A percentile compares a stretch with the other conserved stretches of the same genome.
phyloP scores from a whole-genome alignment of 2,888 invertebrate species.

The Pseudococcus jackbeardsleyi region DNA sequence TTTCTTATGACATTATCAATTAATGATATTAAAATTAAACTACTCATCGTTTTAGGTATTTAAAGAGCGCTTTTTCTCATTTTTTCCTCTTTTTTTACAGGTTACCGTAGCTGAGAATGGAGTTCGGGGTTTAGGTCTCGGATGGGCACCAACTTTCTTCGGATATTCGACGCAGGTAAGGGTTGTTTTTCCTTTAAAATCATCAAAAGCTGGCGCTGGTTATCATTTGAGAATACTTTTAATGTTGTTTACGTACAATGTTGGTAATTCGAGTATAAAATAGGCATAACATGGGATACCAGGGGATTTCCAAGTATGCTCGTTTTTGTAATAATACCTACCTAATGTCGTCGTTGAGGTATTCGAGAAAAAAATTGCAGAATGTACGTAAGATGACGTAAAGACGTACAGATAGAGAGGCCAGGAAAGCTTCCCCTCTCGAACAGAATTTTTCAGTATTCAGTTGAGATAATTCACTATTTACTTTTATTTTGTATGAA shows the following conservation, averaged over 20 bases:
- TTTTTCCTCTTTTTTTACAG: constrained; percentile 70
- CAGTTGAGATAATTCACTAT: too few relatives aligned
- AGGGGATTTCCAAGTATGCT: neutral
- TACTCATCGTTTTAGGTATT: neutral
- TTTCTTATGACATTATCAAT: constrained; percentile 1
- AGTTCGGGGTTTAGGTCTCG: constrained; percentile 84
- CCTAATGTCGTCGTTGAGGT: too few relatives aligned
- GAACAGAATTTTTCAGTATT: too few relatives aligned
- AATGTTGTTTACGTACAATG: neutral
- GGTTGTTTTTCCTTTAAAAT: neutral
- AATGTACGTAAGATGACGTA: too few relatives aligned
- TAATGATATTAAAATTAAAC: constrained; percentile 13
- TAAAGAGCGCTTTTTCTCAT: neutral
- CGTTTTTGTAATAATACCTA: neutral
- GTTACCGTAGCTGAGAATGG: constrained; percentile 91
- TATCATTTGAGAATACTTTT: constrained; percentile 9
- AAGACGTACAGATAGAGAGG: too few relatives aligned
- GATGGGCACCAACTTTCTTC: constrained; percentile 98
- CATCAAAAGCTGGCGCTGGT: neutral
- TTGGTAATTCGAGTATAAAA: neutral
- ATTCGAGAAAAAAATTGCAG: too few relatives aligned
- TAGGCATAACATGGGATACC: neutral
- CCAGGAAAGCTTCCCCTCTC: too few relatives aligned
- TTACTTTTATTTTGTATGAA: too few relatives aligned
- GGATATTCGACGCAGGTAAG: constrained; percentile 90